Conservation (phyloP, 2,888 invertebrate genomes). For the Torymus texanus region DNA sequence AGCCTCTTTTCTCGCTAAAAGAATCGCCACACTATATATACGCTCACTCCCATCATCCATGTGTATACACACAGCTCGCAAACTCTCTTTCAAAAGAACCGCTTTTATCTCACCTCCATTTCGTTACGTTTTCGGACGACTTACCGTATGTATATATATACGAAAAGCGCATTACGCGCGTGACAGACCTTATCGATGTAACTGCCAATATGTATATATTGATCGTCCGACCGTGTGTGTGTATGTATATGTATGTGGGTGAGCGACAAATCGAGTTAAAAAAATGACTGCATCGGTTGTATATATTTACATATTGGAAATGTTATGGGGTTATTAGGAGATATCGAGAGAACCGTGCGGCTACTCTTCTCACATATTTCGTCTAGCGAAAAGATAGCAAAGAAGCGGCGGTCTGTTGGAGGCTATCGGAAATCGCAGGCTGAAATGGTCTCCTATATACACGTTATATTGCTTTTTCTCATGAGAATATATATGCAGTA, state of each 20-base stretch:
- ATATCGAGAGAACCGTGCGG: not conserved
- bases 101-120: slow-evolving; percentile 55
- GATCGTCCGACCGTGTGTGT: slow-evolving; percentile 57
- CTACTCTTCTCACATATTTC: not conserved
- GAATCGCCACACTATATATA: too few relatives aligned
- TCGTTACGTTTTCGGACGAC: slow-evolving; percentile 57
- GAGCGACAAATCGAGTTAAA: slow-evolving; percentile 13
- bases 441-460: slow-evolving; percentile 8
- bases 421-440: slow-evolving; percentile 9
- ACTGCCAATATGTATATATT: slow-evolving; percentile 62
- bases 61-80: too few relatives aligned
- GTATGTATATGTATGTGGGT: not conserved
- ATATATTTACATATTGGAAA: not conserved
- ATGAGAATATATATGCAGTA: not conserved
- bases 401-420: not conserved
- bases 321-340: slow-evolving; percentile 7
- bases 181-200: slow-evolving; percentile 61
- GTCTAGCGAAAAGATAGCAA: slow-evolving; percentile 7
- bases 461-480: not conserved
- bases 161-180: slow-evolving; percentile 24
- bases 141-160: slow-evolving; percentile 14
- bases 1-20: too few relatives aligned
- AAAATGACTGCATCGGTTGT: not conserved
- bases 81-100: slow-evolving; percentile 23
- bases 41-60: too few relatives aligned